These are phyloP conservation scores for Anabacerthia variegaticeps DNA, from an alignment of 2,797 vertebrate species.

Conservation along the genomic window DNA sequence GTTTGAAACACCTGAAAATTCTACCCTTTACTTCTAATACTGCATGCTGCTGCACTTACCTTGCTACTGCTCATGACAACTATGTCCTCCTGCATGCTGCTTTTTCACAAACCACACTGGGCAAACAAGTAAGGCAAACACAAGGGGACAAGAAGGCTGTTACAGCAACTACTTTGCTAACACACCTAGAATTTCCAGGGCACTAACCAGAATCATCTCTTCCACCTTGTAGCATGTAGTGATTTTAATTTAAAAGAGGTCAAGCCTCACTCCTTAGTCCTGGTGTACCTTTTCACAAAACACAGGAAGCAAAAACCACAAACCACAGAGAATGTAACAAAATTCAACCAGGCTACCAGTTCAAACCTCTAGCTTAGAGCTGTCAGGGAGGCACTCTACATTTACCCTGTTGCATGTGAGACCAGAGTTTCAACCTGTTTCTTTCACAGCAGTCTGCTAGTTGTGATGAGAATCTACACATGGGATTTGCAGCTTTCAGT, in stretches of 20 bases:
- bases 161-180: not conserved
- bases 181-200: not conserved
- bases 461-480: not conserved
- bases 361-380: not conserved
- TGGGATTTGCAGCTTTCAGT: constrained; percentile 34
- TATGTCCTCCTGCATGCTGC: not conserved
- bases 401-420: not conserved
- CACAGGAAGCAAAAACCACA: not conserved
- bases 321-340: not conserved
- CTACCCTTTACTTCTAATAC: not conserved
- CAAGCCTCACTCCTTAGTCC: not conserved
- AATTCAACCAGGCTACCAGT: not conserved
- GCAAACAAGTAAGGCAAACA: not conserved
- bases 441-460: not conserved
- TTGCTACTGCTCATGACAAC: not conserved
- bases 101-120: not conserved
- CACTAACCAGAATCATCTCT: not conserved
- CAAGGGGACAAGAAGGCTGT: not conserved
- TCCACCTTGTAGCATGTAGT: not conserved
- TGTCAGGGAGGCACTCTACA: not conserved
- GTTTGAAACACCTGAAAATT: not conserved
- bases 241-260: not conserved
- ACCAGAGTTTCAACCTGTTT: not conserved
- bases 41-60: not conserved
- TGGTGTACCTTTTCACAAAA: not conserved